phyloP scores from a whole-genome alignment of 2,113 vertebrate species.

The Orientallactaga bullata region DNA sequence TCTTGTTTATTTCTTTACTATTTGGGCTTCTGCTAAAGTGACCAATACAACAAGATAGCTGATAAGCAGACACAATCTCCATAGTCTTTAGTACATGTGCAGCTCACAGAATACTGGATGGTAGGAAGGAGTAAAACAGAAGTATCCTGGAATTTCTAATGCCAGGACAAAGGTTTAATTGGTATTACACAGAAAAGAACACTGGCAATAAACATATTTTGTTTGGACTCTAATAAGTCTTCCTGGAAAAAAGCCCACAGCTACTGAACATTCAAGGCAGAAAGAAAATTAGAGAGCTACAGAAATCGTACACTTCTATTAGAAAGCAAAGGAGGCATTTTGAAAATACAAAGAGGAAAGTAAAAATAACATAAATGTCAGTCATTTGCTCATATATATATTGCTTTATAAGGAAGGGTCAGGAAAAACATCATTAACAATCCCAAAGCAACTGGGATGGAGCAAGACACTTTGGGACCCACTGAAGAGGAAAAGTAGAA shows the following conservation, averaged over 20 bases:
- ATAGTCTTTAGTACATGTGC: neutral
- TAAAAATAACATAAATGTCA: neutral
- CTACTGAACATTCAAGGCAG: neutral
- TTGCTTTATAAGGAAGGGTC: neutral
- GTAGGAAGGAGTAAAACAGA: neutral
- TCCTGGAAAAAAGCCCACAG: conserved; percentile 25
- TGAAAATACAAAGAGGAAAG: neutral
- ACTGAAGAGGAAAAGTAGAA: neutral
- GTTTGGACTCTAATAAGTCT: conserved; percentile 10
- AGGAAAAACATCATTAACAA: neutral
- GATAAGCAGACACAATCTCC: neutral
- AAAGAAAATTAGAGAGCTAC: neutral
- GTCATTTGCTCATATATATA: neutral
- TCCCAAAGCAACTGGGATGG: fast-evolving
- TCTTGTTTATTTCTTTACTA: neutral
- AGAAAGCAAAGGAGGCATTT: neutral
- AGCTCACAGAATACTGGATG: fast-evolving
- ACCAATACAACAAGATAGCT: neutral
- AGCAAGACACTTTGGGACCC: fast-evolving
- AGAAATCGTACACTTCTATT: neutral
- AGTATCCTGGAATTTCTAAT: neutral
- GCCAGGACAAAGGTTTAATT: conserved; percentile 4
- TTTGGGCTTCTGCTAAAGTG: neutral
- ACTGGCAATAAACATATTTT: conserved; percentile 29
- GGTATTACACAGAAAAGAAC: conserved; percentile 21